These are phyloP conservation scores for Geococcyx californianus DNA, from an alignment of 2,113 vertebrate genomes.

Conservation along the genomic window DNA sequence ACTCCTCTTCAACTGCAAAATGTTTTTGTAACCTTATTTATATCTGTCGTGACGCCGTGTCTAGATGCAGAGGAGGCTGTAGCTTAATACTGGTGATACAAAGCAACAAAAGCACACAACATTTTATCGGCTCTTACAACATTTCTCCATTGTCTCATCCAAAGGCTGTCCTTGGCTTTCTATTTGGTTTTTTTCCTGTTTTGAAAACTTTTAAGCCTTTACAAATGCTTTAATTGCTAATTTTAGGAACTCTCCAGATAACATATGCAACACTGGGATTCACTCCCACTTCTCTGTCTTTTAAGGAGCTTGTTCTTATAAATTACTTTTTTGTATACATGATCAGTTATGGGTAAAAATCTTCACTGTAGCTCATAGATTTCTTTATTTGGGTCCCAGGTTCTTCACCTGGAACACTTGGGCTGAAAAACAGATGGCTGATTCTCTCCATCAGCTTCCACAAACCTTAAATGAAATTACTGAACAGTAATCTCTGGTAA, in stretches of 20 bases:
- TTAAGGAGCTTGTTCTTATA: not conserved
- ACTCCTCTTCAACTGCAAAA: not conserved
- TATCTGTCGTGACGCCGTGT: not conserved
- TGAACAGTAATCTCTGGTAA: not conserved
- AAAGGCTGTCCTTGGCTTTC: conserved; percentile 15
- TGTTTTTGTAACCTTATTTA: not conserved
- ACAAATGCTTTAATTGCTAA: not conserved
- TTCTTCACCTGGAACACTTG: not conserved
- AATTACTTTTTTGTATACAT: not conserved
- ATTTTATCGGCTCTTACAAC: not conserved
- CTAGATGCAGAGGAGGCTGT: not conserved
- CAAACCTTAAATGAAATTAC: not conserved
- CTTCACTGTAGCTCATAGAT: not conserved
- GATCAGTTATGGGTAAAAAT: not conserved
- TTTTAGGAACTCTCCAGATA: not conserved
- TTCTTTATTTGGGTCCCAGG: not conserved
- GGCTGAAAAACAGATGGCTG: not conserved
- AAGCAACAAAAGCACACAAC: not conserved
- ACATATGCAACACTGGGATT: not conserved
- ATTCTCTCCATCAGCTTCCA: not conserved
- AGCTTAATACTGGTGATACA: not conserved
- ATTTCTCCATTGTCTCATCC: conserved; percentile 13
- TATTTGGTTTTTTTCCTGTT: conserved; percentile 51
- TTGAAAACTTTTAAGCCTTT: not conserved
- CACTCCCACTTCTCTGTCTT: not conserved